Evolutionary conservation across 92 coral and sea anemone species (phyloP).

Genomic region (Siderastrea siderea): DNA sequence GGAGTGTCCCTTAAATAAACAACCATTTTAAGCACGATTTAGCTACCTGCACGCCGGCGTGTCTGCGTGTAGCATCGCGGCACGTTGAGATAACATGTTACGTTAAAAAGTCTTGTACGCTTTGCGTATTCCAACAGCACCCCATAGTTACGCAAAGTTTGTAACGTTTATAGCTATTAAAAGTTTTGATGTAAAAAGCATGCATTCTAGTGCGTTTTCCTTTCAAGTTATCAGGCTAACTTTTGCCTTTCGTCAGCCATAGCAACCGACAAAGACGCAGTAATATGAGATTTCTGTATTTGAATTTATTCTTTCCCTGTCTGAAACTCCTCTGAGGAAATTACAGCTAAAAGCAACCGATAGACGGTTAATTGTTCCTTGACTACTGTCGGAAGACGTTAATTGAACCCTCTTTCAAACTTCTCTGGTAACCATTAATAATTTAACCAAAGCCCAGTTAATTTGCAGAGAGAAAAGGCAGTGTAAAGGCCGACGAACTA

Average conservation of each 20-base stretch:
- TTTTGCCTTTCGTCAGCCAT: not conserved
- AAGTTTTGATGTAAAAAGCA: no score
- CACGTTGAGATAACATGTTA: no score
- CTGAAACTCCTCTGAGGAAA: no score
- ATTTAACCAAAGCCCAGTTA: constrained; percentile 4
- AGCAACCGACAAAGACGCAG: not conserved
- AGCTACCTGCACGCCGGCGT: not conserved
- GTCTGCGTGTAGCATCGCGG: no score
- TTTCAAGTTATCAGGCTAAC: not conserved
- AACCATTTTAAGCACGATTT: not conserved
- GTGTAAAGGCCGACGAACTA: not conserved
- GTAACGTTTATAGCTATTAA: no score
- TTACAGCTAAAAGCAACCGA: not conserved
- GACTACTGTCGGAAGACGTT: not conserved
- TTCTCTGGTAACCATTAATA: constrained; percentile 23
- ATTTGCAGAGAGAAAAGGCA: not conserved
- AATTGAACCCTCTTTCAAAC: constrained; percentile 1
- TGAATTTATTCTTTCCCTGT: not conserved
- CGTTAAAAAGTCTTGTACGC: no score
- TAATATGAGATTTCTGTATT: not conserved
- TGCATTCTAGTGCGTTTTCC: no score
- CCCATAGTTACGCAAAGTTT: no score
- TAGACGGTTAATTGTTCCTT: constrained; percentile 3
- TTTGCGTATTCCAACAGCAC: no score
- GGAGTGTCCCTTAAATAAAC: not conserved